phyloP scores from a whole-genome alignment of 1,140 invertebrate genomes.

The fruit fly (Drosophila melanogaster) region Release_6_plus_ISO1_MT NC_004354.4:20706501-20707000 shows the following conservation, averaged over 20 bases:
- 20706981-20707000: no score
- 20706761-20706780: slow-evolving; percentile 81
- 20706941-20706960: neutral
- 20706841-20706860: neutral
- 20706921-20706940: neutral
- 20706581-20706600: slow-evolving; percentile 67
- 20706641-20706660: slow-evolving; percentile 81
- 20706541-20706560: slow-evolving; percentile 11
- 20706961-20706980: no score
- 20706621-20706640: slow-evolving; percentile 80
- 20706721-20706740: slow-evolving; percentile 62
- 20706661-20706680: slow-evolving; percentile 79
- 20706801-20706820: slow-evolving; percentile 11
- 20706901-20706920: no score
- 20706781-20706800: slow-evolving; percentile 40
- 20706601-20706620: slow-evolving; percentile 70
- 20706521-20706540: slow-evolving; percentile 63
- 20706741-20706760: slow-evolving; percentile 82
- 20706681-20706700: slow-evolving; percentile 3
- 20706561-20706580: neutral
- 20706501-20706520: slow-evolving; percentile 56
- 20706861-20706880: no score
- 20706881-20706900: no score
- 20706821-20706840: neutral
- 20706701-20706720: neutral